These are phyloP conservation scores for Charanyca ferruginea DNA, from an alignment of 2,888 invertebrate genomes.

Conservation along the genomic window DNA sequence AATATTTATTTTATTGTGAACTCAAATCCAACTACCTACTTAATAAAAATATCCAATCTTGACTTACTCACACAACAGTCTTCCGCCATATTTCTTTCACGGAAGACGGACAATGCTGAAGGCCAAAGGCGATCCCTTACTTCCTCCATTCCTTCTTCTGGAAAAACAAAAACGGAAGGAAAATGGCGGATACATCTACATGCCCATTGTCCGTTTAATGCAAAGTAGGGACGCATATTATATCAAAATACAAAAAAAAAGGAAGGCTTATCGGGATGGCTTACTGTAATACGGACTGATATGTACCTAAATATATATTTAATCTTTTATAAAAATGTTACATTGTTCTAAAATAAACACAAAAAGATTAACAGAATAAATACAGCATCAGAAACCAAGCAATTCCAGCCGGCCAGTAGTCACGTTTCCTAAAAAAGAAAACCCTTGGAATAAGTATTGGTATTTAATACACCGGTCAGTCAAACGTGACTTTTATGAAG, in stretches of 20 bases:
- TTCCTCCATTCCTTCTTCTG: slow-evolving; percentile 23
- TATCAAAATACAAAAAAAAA: slow-evolving; percentile 35
- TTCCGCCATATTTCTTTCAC: slow-evolving; percentile 39
- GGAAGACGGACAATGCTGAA: slow-evolving; percentile 36
- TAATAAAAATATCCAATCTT: slow-evolving; percentile 31
- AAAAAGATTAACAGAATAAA: neutral
- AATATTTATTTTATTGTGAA: slow-evolving; percentile 10
- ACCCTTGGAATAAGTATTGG: slow-evolving; percentile 5
- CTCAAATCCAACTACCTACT: slow-evolving; percentile 22
- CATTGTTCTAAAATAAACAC: neutral
- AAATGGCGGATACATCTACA: slow-evolving; percentile 32
- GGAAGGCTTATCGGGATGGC: slow-evolving; percentile 1
- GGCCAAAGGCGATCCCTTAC: slow-evolving; percentile 35
- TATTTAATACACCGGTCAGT: slow-evolving; percentile 6
- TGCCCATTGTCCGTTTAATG: slow-evolving; percentile 47
- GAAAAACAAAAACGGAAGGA: slow-evolving; percentile 45
- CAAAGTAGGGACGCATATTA: slow-evolving; percentile 50
- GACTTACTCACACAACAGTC: slow-evolving; percentile 19
- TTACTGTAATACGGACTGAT: neutral
- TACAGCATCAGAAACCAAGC: neutral
- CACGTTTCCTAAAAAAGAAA: neutral
- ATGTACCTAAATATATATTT: neutral
- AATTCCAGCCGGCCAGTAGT: neutral
- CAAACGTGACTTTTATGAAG: slow-evolving; percentile 35
- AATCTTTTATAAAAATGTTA: too few species aligned